Conservation (phyloP, 2,888 invertebrate species). For the Didymodactylos carnosus region DNA sequence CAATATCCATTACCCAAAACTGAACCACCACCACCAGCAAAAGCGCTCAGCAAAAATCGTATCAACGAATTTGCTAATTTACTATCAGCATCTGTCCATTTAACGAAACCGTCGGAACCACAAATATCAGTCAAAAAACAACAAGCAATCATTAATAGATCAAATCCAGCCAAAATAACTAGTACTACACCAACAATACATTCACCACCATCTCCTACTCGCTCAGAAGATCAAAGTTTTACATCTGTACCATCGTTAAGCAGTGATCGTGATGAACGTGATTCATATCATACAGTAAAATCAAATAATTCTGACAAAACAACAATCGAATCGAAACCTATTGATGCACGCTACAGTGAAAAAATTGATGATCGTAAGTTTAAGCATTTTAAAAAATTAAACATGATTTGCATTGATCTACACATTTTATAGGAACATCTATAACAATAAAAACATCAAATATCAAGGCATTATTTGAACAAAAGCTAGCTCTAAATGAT, state of each 20-base stretch:
- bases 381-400: no score
- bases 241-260: neutral
- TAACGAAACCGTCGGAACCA: neutral
- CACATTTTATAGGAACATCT: no score
- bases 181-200: neutral
- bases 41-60: neutral
- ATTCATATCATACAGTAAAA: neutral
- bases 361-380: neutral
- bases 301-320: neutral
- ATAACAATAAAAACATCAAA: neutral
- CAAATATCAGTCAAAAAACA: neutral
- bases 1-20: neutral
- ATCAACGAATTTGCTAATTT: neutral
- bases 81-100: neutral
- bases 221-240: neutral
- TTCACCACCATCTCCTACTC: neutral
- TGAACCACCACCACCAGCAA: neutral
- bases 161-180: no score
- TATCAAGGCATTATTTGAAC: neutral
- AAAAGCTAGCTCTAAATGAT: neutral
- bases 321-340: neutral
- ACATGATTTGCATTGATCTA: no score
- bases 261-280: neutral
- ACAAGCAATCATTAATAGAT: no score
- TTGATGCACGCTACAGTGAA: neutral